Evolutionary conservation across 2,797 vertebrate genomes (phyloP).

Genomic region (Danionella dracula): DNA sequence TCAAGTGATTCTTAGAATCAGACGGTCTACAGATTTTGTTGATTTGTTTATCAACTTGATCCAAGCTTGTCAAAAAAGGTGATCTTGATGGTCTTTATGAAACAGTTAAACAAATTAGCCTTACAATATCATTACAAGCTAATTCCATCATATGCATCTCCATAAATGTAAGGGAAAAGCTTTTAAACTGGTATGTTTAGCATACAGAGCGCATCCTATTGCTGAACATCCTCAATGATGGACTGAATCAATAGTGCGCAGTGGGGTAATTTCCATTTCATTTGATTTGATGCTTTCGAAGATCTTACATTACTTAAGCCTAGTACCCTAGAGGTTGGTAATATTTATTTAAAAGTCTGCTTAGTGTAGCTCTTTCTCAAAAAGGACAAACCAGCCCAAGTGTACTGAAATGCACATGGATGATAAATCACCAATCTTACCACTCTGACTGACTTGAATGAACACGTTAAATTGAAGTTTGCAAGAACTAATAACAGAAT

Average conservation of each 20-base stretch:
- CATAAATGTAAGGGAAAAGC: neutral
- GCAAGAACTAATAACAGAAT: constrained; percentile 61
- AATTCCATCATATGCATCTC: neutral
- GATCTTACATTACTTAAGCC: constrained; percentile 62
- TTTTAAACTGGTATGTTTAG: neutral
- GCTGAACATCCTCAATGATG: constrained; percentile 1
- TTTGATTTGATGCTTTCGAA: constrained; percentile 56
- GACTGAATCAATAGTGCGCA: constrained; percentile 66
- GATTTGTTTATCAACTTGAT: neutral
- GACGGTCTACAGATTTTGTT: too few species aligned
- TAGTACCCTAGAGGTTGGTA: constrained; percentile 60
- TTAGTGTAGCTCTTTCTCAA: neutral
- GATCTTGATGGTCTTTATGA: neutral
- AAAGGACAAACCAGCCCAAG: constrained; percentile 57
- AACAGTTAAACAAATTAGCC: neutral
- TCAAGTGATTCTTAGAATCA: too few species aligned
- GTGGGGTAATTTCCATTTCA: constrained; percentile 62
- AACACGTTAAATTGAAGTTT: constrained; percentile 58
- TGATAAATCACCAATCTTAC: constrained; percentile 59
- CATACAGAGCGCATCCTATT: constrained; percentile 1
- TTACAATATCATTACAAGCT: neutral
- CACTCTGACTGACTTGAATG: constrained; percentile 50
- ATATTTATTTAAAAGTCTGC: constrained; percentile 62
- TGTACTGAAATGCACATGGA: neutral
- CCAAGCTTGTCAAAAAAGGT: neutral